Conservation (phyloP, 2,113 vertebrate genomes). For the Seriola quinqueradiata region DNA sequence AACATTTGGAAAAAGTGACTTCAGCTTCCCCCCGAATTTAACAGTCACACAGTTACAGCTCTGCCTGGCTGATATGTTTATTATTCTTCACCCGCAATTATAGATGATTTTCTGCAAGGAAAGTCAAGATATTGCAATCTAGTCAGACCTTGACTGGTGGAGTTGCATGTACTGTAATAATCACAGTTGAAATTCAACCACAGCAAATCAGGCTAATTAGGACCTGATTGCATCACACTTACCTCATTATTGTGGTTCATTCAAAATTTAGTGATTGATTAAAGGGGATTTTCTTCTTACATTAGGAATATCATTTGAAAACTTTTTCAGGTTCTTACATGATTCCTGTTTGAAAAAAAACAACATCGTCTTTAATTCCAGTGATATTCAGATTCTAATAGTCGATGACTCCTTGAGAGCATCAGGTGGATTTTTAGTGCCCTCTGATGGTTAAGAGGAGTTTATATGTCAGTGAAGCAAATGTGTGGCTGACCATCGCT, state of each 20-base stretch:
- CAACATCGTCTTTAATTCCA: not conserved
- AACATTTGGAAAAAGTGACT: not conserved
- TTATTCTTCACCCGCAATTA: not conserved
- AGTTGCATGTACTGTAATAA: not conserved
- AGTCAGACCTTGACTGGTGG: not conserved
- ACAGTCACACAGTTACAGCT: not conserved
- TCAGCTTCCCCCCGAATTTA: not conserved
- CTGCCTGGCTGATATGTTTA: not conserved
- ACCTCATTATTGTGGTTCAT: conserved; percentile 17
- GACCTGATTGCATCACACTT: conserved; percentile 21
- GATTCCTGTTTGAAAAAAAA: not conserved
- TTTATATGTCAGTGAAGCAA: conserved; percentile 38
- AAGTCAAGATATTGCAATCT: not conserved
- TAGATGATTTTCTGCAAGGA: conserved; percentile 6
- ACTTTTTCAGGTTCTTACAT: not conserved
- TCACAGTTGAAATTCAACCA: conserved; percentile 9
- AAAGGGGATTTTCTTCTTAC: not conserved
- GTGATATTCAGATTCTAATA: not conserved
- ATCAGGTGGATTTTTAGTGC: conserved; percentile 76
- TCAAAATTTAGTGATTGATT: conserved; percentile 10
- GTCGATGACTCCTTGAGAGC: conserved; percentile 19
- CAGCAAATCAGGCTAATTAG: conserved; percentile 24
- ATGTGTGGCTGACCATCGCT: conserved; percentile 40
- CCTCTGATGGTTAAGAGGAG: conserved; percentile 75
- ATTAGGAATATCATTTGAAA: not conserved